phyloP scores from a whole-genome alignment of 2,888 invertebrate species.

The Pseudococcus longispinus region DNA sequence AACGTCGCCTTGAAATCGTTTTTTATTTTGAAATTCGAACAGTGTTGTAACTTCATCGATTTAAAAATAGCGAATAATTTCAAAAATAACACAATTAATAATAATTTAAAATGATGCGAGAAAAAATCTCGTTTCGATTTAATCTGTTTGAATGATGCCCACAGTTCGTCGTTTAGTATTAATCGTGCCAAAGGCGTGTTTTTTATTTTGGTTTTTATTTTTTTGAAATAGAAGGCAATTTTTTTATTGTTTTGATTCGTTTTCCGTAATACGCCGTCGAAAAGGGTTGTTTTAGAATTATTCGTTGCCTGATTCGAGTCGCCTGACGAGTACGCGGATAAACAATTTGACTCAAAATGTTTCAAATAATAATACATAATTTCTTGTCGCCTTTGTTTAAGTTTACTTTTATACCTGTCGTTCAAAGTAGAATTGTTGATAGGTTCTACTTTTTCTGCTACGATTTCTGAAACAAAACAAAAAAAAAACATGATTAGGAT shows the following conservation, averaged over 20 bases:
- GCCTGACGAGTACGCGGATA: not conserved
- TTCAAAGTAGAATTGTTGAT: slow-evolving; percentile 34
- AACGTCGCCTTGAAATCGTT: not conserved
- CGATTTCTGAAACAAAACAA: slow-evolving; percentile 51
- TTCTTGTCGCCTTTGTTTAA: slow-evolving; percentile 12
- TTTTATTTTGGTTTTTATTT: slow-evolving; percentile 52
- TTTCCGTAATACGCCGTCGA: not conserved
- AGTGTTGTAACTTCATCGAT: slow-evolving; percentile 21
- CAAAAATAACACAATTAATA: slow-evolving; percentile 42
- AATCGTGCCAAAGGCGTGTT: not conserved
- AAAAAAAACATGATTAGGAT: not conserved
- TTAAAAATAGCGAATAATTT: slow-evolving; percentile 50
- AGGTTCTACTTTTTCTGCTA: slow-evolving; percentile 47
- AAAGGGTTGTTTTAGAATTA: not conserved
- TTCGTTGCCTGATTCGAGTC: slow-evolving; percentile 38
- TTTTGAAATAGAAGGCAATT: slow-evolving; percentile 33
- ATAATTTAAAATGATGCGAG: slow-evolving; percentile 42
- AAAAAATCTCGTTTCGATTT: slow-evolving; percentile 34
- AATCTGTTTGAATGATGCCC: slow-evolving; percentile 23
- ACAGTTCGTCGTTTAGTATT: not conserved
- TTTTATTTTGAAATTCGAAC: not conserved
- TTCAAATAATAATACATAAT: slow-evolving; percentile 48
- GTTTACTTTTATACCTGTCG: slow-evolving; percentile 51
- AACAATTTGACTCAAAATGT: slow-evolving; percentile 33
- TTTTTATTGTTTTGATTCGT: slow-evolving; percentile 12